Conservation (phyloP, 35 echinoderm and acorn worm species). For the Ophiothrix spiculata region DNA sequence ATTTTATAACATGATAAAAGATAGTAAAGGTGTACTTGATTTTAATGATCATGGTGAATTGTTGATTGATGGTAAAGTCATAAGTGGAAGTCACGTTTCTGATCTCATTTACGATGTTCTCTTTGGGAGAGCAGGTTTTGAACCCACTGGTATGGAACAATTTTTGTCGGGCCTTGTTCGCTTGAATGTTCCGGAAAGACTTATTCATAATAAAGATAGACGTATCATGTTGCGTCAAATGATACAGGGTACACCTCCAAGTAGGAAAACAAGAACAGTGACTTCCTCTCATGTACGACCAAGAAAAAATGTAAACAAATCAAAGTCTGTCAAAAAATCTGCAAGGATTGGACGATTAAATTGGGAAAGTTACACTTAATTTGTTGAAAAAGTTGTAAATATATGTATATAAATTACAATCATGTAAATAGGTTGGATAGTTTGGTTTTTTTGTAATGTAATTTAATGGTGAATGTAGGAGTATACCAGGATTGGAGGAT, state of each 20-base stretch:
- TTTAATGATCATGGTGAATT: slow-evolving; percentile 7
- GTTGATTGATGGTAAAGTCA: not conserved
- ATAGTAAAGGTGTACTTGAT: slow-evolving; percentile 5
- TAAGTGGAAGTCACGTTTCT: slow-evolving; percentile 23
- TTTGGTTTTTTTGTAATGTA: no score
- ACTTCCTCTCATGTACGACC: not conserved
- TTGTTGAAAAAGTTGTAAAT: no score
- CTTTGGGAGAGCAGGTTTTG: slow-evolving; percentile 18
- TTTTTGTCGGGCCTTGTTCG: slow-evolving; percentile 21
- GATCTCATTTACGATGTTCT: slow-evolving; percentile 55
- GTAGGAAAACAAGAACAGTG: not conserved
- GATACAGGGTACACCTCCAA: slow-evolving; percentile 13
- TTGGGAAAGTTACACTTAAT: not conserved
- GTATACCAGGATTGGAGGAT: no score
- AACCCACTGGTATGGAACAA: slow-evolving; percentile 31
- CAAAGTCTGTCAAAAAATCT: not conserved
- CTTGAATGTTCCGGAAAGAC: slow-evolving; percentile 50
- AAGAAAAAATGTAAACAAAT: not conserved
- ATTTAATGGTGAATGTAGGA: no score
- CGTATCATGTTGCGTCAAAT: slow-evolving; percentile 15
- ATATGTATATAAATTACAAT: no score
- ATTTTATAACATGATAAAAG: slow-evolving; percentile 39
- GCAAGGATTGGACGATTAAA: not conserved
- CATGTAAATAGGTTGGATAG: no score
- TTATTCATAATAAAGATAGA: slow-evolving; percentile 19